These are phyloP conservation scores for Neoitamus cyanurus DNA, from an alignment of 2,888 invertebrate genomes.

Conservation along the genomic window DNA sequence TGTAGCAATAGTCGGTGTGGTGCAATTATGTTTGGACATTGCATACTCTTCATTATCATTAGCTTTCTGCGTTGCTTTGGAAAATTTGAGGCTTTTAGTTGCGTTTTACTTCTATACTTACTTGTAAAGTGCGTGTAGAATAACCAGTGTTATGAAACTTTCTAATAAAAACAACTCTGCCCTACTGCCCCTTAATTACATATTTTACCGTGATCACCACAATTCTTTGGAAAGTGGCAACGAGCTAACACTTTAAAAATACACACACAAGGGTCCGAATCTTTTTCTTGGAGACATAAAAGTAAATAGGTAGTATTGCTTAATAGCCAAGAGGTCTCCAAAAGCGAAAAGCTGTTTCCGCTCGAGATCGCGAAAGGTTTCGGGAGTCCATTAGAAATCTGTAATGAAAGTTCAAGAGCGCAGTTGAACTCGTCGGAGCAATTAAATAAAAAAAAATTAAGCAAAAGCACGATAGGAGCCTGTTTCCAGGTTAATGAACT, in stretches of 20 bases:
- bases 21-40: not conserved
- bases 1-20: not conserved
- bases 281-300: not conserved
- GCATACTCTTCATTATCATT: not conserved
- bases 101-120: not conserved
- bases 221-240: not conserved
- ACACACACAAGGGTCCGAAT: not conserved
- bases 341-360: not conserved
- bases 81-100: not conserved
- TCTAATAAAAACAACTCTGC: not conserved
- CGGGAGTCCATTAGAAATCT: slow-evolving; percentile 2
- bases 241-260: not conserved
- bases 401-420: slow-evolving; percentile 32
- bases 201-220: not conserved
- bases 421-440: slow-evolving; percentile 2
- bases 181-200: slow-evolving; percentile 1
- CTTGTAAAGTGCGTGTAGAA: not conserved
- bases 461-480: not conserved
- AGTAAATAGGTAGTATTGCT: not conserved
- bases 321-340: not conserved
- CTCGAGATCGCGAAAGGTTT: not conserved
- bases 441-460: not conserved
- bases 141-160: not conserved
- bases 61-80: not conserved
- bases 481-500: slow-evolving; percentile 14